These are phyloP conservation scores for Osmerus mordax DNA, from an alignment of 2,113 vertebrate species.

Conservation along the genomic window DNA sequence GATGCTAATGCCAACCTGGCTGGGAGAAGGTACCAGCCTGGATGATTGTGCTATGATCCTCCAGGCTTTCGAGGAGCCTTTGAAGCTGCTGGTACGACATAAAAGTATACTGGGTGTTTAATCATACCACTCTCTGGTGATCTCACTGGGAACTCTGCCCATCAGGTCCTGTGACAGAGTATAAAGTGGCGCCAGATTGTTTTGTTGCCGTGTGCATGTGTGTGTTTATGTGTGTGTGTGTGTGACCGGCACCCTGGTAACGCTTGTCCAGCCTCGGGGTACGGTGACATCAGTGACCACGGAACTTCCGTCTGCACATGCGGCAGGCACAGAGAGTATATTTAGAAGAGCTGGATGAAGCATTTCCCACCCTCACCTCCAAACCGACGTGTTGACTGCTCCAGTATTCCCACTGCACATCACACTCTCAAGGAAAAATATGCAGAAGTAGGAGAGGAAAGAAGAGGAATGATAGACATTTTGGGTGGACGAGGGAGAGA, in stretches of 20 bases:
- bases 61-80: constrained; percentile 20
- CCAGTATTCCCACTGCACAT: constrained; percentile 56
- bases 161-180: constrained; percentile 16
- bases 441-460: constrained; percentile 26
- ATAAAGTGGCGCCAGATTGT: constrained; percentile 45
- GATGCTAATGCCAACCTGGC: no score
- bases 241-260: constrained; percentile 40
- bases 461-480: constrained; percentile 48
- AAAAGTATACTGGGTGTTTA: constrained; percentile 33
- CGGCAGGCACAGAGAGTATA: constrained; percentile 40
- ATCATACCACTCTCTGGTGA: constrained; percentile 24
- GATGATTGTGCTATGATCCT: constrained; percentile 24
- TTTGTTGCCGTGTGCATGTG: constrained; percentile 17
- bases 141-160: constrained; percentile 21
- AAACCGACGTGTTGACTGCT: constrained; percentile 62
- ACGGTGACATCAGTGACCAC: constrained; percentile 57
- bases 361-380: constrained; percentile 48
- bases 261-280: constrained; percentile 34
- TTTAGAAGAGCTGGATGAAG: constrained; percentile 33
- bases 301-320: constrained; percentile 34
- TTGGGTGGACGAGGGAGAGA: constrained; percentile 27
- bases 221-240: neutral
- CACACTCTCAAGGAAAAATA: constrained; percentile 60
- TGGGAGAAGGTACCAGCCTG: constrained; percentile 12
- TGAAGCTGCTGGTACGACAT: constrained; percentile 38